Base-by-base conservation (phyloP, 2,113 vertebrate genomes). In the Sciurus niger region DNA sequence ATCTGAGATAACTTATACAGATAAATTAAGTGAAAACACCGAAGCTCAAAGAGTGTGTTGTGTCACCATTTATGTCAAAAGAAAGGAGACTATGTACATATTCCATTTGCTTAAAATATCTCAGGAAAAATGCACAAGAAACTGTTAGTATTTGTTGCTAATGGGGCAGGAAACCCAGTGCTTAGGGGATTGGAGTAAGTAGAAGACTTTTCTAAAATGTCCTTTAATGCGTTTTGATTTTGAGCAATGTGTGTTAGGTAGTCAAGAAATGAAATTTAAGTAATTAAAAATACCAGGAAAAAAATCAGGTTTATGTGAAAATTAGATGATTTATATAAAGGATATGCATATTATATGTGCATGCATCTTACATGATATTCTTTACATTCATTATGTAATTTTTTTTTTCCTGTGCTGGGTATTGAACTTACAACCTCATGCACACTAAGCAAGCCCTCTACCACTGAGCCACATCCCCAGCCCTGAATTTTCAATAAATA, bases 191-290 rank as follows among this genome's bases (percentile, higher is more conserved):
- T 32, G 55, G 48, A 65, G 2, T 7, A 79, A 68, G 48, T 48
- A 12, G 65, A 58, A 79, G 43, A 40, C 8, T 89, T 78, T 70
- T 84, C 17, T 34, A 25, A 4, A 37, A 1, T 84, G 53, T 48
- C 30, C n/a, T 82, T 85, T 55, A n/a, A 28, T 90, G 85, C 37
- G 84, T 95, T 77, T 79, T 86, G 70, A 87, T 84, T 90, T 88
- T 92, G 79, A 95, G 63, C 53, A 90, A 3, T 53, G 32, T 58
- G 6, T 90, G 51, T 68, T 92, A 77, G 58, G 67, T 89, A n/a
- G 73, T 87, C 3, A 93, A 17, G 72, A 94, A 90, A 32, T 84
- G 46, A 58, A 43, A 40, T 68, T 84, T 90, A 85, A 51, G 37
- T 77, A 74, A 51, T 70, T 83, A 30, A 78, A 95, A 43, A 4